A percentile compares a stretch with the other conserved stretches of the same genome.
Conservation (phyloP, 2,797 vertebrate species). For the Etheostoma nigrum region DNA sequence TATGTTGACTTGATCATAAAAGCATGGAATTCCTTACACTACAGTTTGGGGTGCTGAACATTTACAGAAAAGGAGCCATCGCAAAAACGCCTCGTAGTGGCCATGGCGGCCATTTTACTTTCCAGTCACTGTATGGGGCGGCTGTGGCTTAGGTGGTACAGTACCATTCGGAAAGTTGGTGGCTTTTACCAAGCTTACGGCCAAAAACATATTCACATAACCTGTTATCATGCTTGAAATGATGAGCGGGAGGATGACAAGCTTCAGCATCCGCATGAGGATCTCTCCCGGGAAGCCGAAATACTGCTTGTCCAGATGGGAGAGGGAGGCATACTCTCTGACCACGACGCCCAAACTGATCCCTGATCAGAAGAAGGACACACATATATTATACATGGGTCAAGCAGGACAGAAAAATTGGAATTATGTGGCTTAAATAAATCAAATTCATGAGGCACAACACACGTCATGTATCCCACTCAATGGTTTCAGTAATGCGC, state of each 20-base stretch:
- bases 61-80: too few species aligned
- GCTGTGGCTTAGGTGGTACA: too few species aligned
- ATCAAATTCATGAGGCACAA: constrained; percentile 27
- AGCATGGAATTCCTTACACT: too few species aligned
- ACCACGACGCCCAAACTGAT: constrained; percentile 90
- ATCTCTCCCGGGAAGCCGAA: constrained; percentile 97
- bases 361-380: constrained; percentile 78
- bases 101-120: too few species aligned
- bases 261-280: constrained; percentile 98
- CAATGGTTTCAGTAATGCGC: constrained; percentile 27
- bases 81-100: too few species aligned
- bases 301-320: constrained; percentile 92
- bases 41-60: too few species aligned
- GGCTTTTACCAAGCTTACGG: background rate
- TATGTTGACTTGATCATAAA: too few species aligned
- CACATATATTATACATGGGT: background rate
- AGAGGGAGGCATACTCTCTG: constrained; percentile 90
- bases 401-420: background rate
- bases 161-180: too few species aligned
- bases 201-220: constrained; percentile 56
- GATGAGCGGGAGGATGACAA: constrained; percentile 96
- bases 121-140: too few species aligned
- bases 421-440: background rate
- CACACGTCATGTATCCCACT: constrained; percentile 12
- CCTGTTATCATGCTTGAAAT: constrained; percentile 99